Evolutionary conservation across 2,888 invertebrate species (phyloP), one percentile per base, ranked within the genome.

Genomic region (Orchestes rusci): DNA sequence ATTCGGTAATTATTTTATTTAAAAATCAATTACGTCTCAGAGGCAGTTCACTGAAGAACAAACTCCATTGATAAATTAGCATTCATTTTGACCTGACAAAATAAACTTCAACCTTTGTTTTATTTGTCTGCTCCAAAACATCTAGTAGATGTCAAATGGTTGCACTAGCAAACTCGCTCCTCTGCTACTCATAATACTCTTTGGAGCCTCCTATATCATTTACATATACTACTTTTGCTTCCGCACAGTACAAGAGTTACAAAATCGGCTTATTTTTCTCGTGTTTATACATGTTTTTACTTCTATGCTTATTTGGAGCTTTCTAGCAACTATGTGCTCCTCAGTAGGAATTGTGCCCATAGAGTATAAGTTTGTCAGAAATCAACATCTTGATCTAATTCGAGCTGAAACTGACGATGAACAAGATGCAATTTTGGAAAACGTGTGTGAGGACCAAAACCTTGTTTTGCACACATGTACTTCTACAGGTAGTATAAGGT

Each of bases 401-500:
- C 44, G 33, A 38, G 41, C 34, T 33, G 43, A 17, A 16, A 52
- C 17, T 17, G 39, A 33, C 13, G 50, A 50, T 27, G 31, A 45
- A 4, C 48, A 34, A 20, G 43, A 54, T 23, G 12, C 32, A 12
- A 50, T 55, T 17, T 40, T 57, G 19, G 45, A 53, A 27, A 41
- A 42, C 17, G 29, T 55, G 5, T 30, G 43, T 10, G 28, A 30
- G 5, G 37, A 46, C 27, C 47, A 50, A 31, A 45, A 81, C 62
- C 75, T 89, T 56, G 89, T 90, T 29, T 74, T 92, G 39, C 76
- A 80, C 47, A 90, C 87, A 66, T 79, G 89, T 73, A 77, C 77
- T 29, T 69, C 73, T 42, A 70, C 72, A 61, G 78, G 79, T 36
- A 43, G 41, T 7, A 39, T 52, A 36, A 46, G 52, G 50, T 50